Base-by-base conservation (phyloP, 2,797 vertebrate genomes). In the Eulemur coronatus region DNA sequence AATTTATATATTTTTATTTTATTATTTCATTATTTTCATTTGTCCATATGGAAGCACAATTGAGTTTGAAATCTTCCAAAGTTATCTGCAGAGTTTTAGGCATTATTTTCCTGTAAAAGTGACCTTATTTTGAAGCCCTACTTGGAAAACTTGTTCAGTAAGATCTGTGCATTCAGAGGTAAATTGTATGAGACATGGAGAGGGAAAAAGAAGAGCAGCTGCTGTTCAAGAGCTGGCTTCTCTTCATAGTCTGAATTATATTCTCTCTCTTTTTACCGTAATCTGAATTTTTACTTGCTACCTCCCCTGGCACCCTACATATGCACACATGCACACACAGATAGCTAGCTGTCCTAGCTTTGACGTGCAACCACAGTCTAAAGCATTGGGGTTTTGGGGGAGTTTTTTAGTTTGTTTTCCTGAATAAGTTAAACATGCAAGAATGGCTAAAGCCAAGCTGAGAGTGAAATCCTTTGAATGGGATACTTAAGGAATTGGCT, bases 271-370 rank as follows among this genome's bases (percentile, higher is more conserved):
- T 41, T 91, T 95, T 94, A 15, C 38, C 26, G 7, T 94, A 38
- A 72, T 88, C 59, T 85, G 12, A 72, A 41, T 86, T 93, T 97
- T 91, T 89, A 85, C n/a, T 57, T 91, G 52, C 26, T 95, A 28
- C 38, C 20, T 93, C 10, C 26, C 61, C 48, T 69, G 6, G 35
- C 41, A 86, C 28, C 14, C 33, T 85, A 72, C 69, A 61, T 14
- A 78, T 22, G 38, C 0, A 48, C 55, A 11, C 14, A 6, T 7
- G 4, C 20, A n/a, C 6, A 3, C 33, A 57, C 1, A 57, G 9
- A 35, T 4, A 73, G 30, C 33, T 35, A 84, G 35, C n/a, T 85
- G 18, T 35, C 76, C 35, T 97, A 57, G 38, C 30, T 93, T 97
- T 96, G 50, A 89, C 52, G 70, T 94, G 9, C 15, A 95, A 22